Evolutionary conservation across 2,888 invertebrate genomes (phyloP).

Genomic region (Folsomia manolachei): DNA sequence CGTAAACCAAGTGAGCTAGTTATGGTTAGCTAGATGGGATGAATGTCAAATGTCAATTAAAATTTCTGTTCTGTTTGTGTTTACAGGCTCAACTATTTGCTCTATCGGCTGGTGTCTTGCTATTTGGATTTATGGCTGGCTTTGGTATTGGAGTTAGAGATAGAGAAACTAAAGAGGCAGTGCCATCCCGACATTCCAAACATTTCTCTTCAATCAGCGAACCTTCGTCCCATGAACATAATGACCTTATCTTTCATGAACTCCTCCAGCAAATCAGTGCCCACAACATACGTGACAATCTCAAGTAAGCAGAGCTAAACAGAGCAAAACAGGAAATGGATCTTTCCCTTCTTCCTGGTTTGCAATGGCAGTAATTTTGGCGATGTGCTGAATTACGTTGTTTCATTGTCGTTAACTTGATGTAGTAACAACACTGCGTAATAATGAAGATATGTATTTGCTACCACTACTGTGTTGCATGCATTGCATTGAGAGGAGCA

Average conservation of each 20-base stretch:
- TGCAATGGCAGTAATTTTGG: not conserved
- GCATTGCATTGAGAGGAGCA: too few relatives aligned
- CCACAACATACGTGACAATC: slow-evolving; percentile 45
- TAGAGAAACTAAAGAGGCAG: slow-evolving; percentile 1
- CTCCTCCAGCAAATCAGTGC: slow-evolving; percentile 46
- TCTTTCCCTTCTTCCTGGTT: too few relatives aligned
- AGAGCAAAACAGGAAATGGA: not conserved
- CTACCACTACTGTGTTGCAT: too few relatives aligned
- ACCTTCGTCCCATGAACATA: slow-evolving; percentile 36
- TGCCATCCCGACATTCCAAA: slow-evolving; percentile 25
- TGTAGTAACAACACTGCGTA: not conserved
- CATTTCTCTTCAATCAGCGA: slow-evolving; percentile 23
- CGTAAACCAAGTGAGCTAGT: too few relatives aligned
- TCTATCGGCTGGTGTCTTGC: slow-evolving; percentile 42
- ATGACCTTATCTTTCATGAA: slow-evolving; percentile 44
- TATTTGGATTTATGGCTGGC: slow-evolving; percentile 47
- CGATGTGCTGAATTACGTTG: not conserved
- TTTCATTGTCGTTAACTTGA: not conserved
- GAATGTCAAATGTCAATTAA: not conserved
- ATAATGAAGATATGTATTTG: not conserved
- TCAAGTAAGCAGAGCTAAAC: slow-evolving; percentile 48
- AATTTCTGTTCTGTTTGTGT: slow-evolving; percentile 8
- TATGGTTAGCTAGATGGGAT: not conserved
- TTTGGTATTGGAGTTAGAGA: slow-evolving; percentile 41
- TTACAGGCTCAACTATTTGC: slow-evolving; percentile 42